Percentiles rank a stretch among this genome's conserved stretches.
phyloP scores from a whole-genome alignment of 2,888 invertebrate genomes.

The Apeira syringaria region DNA sequence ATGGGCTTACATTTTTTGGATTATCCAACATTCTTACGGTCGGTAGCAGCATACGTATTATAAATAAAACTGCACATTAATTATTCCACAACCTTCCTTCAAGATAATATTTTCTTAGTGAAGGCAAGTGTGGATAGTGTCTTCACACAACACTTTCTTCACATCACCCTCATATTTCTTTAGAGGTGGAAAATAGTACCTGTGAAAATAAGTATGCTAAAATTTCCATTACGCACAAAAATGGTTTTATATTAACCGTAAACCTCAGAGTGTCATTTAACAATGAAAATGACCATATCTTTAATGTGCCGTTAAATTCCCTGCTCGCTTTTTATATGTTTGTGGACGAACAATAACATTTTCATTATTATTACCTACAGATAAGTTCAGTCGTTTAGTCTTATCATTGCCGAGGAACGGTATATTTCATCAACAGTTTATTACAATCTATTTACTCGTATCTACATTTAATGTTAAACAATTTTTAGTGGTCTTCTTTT shows the following conservation, averaged over 20 bases:
- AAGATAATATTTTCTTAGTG: too few species aligned
- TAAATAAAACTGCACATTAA: too few species aligned
- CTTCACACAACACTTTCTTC: neutral
- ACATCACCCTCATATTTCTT: conserved; percentile 5
- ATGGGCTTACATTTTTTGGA: too few species aligned
- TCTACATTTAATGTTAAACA: too few species aligned
- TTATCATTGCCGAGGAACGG: conserved; percentile 41
- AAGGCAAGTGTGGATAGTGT: too few species aligned
- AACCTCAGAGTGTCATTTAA: conserved; percentile 53
- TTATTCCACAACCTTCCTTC: too few species aligned
- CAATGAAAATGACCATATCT: conserved; percentile 57
- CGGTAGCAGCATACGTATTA: too few species aligned
- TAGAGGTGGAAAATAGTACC: neutral
- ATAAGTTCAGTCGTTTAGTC: conserved; percentile 47
- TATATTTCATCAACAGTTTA: conserved; percentile 30
- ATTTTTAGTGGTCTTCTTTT: too few species aligned
- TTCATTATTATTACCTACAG: conserved; percentile 58
- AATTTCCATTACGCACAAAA: conserved; percentile 21
- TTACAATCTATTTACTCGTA: conserved; percentile 14
- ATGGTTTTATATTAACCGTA: conserved; percentile 47
- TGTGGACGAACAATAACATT: conserved; percentile 45
- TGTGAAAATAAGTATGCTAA: neutral
- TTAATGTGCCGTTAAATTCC: conserved; percentile 64
- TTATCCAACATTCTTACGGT: too few species aligned
- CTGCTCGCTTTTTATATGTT: conserved; percentile 52